Base-by-base conservation (phyloP, 2,797 vertebrate species). In the Centroberyx gerrardi region DNA sequence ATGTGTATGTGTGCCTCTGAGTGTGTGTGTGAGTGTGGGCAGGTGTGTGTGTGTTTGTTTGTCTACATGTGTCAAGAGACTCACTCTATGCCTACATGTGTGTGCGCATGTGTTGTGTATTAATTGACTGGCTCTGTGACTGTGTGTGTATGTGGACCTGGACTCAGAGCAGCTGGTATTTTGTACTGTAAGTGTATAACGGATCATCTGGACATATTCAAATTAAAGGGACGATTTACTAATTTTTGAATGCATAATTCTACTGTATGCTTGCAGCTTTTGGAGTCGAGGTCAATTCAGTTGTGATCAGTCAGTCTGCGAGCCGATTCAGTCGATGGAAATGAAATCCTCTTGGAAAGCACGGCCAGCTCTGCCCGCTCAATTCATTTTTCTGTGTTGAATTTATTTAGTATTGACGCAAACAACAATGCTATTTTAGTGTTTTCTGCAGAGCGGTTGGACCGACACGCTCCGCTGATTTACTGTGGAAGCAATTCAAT, bases 401-500 rank as follows among this genome's bases (percentile, higher is more conserved):
- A 80, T 86, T 84, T 78, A 80, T 86, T 90, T 85, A 82, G 77
- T 78, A 83, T 87, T 81, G 84, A 90, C 59, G 46, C 55, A 18
- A 72, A 65, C 28, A 72, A 65, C 28, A 70, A 82, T 81, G 67
- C 52, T 5, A 67, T 82, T 74, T 62, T 31, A 27, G 2, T 1
- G 18, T 76, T 72, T 62, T 53, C 81, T 68, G 60, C 62, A 61
- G 79, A 76, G 66, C 70, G 51, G 55, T 63, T 15, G 46, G 68
- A 69, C 74, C 33, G 6, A 33, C 31, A 15, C 8, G 9, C 4
- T 65, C 62, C 27, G 54, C 33, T 62, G 76, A 75, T 64, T 65
- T 48, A 67, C 38, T 54, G 61, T 38, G 71, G 62, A 68, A 68
- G 64, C 31, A 61, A 73, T 78, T 85, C 70, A 78, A 79, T 83